phyloP scores from a whole-genome alignment of 1,140 invertebrate species.

The Drosophila prosaltans region DNA sequence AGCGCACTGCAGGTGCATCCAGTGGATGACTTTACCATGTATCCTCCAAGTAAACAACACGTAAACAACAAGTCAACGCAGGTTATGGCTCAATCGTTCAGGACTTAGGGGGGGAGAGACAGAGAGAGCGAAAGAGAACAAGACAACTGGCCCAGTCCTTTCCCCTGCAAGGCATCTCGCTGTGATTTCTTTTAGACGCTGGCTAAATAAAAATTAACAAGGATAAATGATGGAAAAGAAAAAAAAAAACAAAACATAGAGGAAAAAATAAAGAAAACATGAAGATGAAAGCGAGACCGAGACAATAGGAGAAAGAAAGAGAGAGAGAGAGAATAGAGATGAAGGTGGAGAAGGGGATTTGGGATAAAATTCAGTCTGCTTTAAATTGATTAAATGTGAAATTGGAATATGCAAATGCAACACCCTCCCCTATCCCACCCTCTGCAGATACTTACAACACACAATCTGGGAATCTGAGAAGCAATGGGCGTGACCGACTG shows the following conservation, averaged over 20 bases:
- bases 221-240: slow-evolving; percentile 69
- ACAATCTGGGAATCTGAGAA: slow-evolving; percentile 22
- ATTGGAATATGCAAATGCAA: slow-evolving; percentile 75
- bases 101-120: slow-evolving; percentile 13
- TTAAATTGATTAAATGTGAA: slow-evolving; percentile 77
- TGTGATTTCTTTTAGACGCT: slow-evolving; percentile 41
- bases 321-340: slow-evolving; percentile 48
- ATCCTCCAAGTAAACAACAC: slow-evolving; percentile 46
- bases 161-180: background rate
- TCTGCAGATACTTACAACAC: slow-evolving; percentile 16
- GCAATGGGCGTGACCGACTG: slow-evolving; percentile 47
- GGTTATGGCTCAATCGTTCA: slow-evolving; percentile 73
- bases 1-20: slow-evolving; percentile 24
- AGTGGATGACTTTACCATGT: slow-evolving; percentile 30
- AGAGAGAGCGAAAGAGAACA: background rate
- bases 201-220: slow-evolving; percentile 77
- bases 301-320: slow-evolving; percentile 25
- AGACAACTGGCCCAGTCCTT: background rate
- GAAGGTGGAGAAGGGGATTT: slow-evolving; percentile 1
- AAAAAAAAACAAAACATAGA: background rate
- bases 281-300: slow-evolving; percentile 29
- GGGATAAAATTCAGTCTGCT: slow-evolving; percentile 23
- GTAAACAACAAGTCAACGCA: slow-evolving; percentile 74
- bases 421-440: slow-evolving; percentile 21
- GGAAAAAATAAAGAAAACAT: background rate